Conservation (phyloP, 1,140 invertebrate species). For the Tetraneura akinire region DNA sequence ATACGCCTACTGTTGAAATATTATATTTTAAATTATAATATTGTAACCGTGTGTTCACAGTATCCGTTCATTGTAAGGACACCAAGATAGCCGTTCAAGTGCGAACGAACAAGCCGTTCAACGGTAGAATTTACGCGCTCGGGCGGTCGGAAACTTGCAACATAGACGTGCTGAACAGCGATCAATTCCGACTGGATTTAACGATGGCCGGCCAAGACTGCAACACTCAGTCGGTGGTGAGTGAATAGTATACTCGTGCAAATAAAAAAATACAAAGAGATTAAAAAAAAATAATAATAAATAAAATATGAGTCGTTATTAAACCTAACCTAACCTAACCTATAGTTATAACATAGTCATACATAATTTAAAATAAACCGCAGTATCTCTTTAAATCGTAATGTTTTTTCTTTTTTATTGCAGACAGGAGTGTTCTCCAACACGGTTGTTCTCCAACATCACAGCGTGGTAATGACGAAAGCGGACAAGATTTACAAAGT, state of each 20-base stretch:
- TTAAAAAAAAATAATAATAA: too few relatives aligned
- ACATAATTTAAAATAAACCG: too few relatives aligned
- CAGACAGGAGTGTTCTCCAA: constrained; percentile 92
- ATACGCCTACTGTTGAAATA: too few relatives aligned
- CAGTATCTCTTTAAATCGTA: too few relatives aligned
- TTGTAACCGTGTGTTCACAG: constrained; percentile 63
- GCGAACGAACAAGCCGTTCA: constrained; percentile 89
- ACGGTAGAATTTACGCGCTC: constrained; percentile 89
- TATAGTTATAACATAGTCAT: too few relatives aligned
- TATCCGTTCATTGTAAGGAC: constrained; percentile 91
- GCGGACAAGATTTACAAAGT: constrained; percentile 96
- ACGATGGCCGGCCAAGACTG: constrained; percentile 93
- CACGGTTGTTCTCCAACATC: constrained; percentile 91
- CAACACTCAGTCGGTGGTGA: constrained; percentile 87
- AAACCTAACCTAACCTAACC: too few relatives aligned
- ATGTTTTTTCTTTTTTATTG: constrained; percentile 33
- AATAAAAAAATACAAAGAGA: too few relatives aligned
- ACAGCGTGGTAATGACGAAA: constrained; percentile 95
- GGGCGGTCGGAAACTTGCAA: constrained; percentile 93
- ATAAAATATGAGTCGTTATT: too few relatives aligned
- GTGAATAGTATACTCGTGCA: too few relatives aligned
- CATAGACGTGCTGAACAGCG: constrained; percentile 88
- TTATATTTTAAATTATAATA: too few relatives aligned
- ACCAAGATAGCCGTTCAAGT: constrained; percentile 91
- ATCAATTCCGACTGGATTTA: constrained; percentile 86